Evolutionary conservation across 2,113 vertebrate genomes (phyloP).

Genomic region (Pavo muticus): DNA sequence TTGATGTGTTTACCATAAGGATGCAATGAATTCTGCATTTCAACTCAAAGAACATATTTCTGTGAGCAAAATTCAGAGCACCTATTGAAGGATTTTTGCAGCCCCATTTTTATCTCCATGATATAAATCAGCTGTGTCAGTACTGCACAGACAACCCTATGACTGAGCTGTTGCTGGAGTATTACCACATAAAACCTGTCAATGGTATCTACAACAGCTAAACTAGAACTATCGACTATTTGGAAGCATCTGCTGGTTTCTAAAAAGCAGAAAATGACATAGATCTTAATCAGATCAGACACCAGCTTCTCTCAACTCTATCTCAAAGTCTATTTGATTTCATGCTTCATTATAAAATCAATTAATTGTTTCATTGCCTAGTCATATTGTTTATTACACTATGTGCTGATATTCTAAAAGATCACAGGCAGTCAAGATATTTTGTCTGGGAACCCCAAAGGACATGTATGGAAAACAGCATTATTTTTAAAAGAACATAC

Average conservation of each 20-base stretch:
- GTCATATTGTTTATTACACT: not conserved
- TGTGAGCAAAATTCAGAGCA: not conserved
- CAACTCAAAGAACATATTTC: not conserved
- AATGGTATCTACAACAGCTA: not conserved
- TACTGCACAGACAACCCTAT: not conserved
- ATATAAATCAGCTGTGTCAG: not conserved
- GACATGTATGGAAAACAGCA: not conserved
- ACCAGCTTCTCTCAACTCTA: conserved; percentile 26
- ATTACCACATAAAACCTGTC: not conserved
- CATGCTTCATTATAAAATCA: conserved; percentile 64
- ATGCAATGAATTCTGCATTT: not conserved
- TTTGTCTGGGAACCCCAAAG: not conserved
- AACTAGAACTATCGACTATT: conserved; percentile 5
- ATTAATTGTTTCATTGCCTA: conserved; percentile 54
- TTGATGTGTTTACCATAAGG: not conserved
- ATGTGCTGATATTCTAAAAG: not conserved
- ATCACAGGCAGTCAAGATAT: not conserved
- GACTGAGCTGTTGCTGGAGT: accelerated
- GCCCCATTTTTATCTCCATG: not conserved
- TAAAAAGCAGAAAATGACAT: not conserved
- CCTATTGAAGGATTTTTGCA: not conserved
- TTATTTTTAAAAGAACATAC: not conserved
- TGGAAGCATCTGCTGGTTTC: not conserved
- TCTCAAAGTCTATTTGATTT: conserved; percentile 49
- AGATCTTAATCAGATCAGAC: conserved; percentile 68